Percentiles rank a stretch among this genome's conserved stretches.
phyloP scores from a whole-genome alignment of 2,113 vertebrate genomes.

The Pongo pygmaeus region DNA sequence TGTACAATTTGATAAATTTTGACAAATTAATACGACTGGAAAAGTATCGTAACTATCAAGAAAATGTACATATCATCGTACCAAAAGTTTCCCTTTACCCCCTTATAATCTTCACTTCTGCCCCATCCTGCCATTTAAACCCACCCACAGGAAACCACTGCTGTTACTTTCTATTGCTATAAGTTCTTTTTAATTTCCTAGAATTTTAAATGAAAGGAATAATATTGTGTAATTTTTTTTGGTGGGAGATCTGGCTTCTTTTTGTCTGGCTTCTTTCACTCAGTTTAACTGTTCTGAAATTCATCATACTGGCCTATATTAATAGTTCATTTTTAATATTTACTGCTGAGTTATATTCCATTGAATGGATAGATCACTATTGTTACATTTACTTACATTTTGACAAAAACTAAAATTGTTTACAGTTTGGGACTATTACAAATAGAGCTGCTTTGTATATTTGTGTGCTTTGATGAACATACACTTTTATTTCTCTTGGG shows the following conservation, averaged over 20 bases:
- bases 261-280: neutral
- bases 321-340: neutral
- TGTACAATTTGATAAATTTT: neutral
- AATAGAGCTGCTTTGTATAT: neutral
- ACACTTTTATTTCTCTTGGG: neutral
- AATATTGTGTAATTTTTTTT: neutral
- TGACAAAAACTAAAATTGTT: neutral
- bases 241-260: neutral
- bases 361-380: neutral
- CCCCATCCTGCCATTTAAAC: neutral
- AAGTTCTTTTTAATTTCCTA: neutral
- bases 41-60: neutral
- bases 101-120: neutral
- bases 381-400: conserved; percentile 40
- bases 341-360: neutral
- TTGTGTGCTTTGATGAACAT: neutral
- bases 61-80: neutral
- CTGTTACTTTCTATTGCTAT: neutral
- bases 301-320: neutral
- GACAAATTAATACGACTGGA: neutral
- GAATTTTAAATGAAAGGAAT: neutral
- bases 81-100: neutral
- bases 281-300: neutral
- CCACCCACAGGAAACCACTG: neutral
- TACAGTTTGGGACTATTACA: neutral